These are phyloP conservation scores for Jaculus jaculus DNA, from an alignment of 2,113 vertebrate species.

Conservation along the genomic window DNA sequence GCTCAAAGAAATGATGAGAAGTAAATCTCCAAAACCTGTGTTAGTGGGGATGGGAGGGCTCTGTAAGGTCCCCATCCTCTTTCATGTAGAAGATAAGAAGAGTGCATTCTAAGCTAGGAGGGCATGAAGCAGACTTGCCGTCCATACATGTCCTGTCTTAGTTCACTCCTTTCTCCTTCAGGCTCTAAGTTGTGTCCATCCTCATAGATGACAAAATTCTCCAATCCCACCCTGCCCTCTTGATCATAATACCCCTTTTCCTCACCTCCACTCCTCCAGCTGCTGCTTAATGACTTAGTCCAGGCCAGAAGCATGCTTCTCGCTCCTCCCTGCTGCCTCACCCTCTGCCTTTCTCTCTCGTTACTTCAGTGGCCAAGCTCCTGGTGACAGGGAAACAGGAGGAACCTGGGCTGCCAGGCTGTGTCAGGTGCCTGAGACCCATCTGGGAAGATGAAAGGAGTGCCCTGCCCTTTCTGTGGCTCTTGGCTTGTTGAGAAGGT, in stretches of 20 bases:
- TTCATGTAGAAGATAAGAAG: background rate
- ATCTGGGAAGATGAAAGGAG: conserved; percentile 36
- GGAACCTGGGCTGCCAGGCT: conserved; percentile 42
- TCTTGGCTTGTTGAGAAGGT: conserved; percentile 36
- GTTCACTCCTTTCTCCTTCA: background rate
- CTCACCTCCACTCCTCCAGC: background rate
- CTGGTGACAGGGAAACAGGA: conserved; percentile 51
- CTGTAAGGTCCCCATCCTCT: background rate
- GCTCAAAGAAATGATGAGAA: conserved; percentile 8
- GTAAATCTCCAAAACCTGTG: background rate
- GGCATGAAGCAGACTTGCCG: background rate
- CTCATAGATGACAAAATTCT: background rate
- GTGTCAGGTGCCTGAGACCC: conserved; percentile 46
- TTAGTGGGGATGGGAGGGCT: background rate
- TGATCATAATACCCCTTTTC: background rate
- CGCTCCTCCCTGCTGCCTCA: background rate
- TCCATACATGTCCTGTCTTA: background rate
- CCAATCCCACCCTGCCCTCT: background rate
- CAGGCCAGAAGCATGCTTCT: background rate
- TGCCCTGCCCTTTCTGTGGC: background rate
- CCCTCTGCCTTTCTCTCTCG: background rate
- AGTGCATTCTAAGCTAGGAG: background rate
- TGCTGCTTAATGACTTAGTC: background rate
- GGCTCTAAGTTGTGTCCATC: background rate
- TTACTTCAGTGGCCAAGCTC: conserved; percentile 13